A percentile compares a stretch with the other conserved stretches of the same genome.
Evolutionary conservation across 2,888 invertebrate species (phyloP).

Genomic region (Protodeltote pygarga): DNA sequence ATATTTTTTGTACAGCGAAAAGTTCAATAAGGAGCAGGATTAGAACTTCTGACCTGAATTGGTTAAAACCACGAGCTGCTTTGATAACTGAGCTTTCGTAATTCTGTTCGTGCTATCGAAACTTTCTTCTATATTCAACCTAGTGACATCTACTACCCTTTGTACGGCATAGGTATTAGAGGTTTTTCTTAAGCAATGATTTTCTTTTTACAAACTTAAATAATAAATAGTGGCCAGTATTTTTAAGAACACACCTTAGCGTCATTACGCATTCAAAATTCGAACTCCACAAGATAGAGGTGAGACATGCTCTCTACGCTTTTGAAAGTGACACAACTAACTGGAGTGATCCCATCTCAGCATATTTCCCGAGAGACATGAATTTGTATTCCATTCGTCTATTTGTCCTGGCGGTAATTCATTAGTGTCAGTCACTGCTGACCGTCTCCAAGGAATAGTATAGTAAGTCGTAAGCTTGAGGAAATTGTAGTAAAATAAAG

Average conservation of each 20-base stretch:
- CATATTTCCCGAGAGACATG: slow-evolving; percentile 48
- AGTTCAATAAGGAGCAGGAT: too few relatives aligned
- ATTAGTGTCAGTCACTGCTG: slow-evolving; percentile 49
- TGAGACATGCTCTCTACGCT: slow-evolving; percentile 16
- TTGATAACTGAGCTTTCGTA: too few relatives aligned
- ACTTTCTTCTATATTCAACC: too few relatives aligned
- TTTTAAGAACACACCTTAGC: background rate
- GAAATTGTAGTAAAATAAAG: slow-evolving; percentile 28
- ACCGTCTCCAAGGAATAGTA: slow-evolving; percentile 39
- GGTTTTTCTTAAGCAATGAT: too few relatives aligned
- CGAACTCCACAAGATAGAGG: slow-evolving; percentile 11
- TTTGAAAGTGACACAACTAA: slow-evolving; percentile 28
- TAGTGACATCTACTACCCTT: too few relatives aligned
- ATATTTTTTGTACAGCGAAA: background rate
- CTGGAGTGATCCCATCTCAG: slow-evolving; percentile 42
- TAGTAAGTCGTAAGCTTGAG: slow-evolving; percentile 23
- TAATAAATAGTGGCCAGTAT: too few relatives aligned
- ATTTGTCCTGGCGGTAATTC: slow-evolving; percentile 51
- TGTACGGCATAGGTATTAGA: too few relatives aligned
- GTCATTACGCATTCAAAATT: slow-evolving; percentile 2
- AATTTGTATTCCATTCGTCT: slow-evolving; percentile 54
- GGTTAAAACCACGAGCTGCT: too few relatives aligned
- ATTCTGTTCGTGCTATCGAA: too few relatives aligned
- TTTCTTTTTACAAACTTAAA: too few relatives aligned
- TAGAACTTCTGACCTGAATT: too few relatives aligned